Evolutionary conservation across 2,113 vertebrate genomes (phyloP).

Genomic region (Thunnus thynnus): DNA sequence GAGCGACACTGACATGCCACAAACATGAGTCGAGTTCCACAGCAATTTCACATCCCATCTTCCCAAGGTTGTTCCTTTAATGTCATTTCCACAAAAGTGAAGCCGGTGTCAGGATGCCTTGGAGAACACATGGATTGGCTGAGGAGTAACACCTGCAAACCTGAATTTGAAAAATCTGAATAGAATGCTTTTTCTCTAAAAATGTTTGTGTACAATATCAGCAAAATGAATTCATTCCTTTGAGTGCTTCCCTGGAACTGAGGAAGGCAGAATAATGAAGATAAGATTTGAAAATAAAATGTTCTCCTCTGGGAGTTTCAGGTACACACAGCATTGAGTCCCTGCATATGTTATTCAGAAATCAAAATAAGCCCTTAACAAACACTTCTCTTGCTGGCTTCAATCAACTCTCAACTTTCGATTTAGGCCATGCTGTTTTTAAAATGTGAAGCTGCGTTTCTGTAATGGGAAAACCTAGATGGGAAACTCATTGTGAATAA

Average conservation of each 20-base stretch:
- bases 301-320: constrained; percentile 33
- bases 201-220: constrained; percentile 43
- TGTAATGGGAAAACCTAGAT: constrained; percentile 83
- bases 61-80: constrained; percentile 41
- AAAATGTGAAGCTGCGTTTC: constrained; percentile 42
- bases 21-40: constrained; percentile 36
- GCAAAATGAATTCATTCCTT: constrained; percentile 52
- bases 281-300: constrained; percentile 57
- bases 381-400: constrained; percentile 50
- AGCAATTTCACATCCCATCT: constrained; percentile 56
- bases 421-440: constrained; percentile 76
- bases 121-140: constrained; percentile 1
- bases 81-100: constrained; percentile 24
- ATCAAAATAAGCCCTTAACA: constrained; percentile 70
- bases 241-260: constrained; percentile 33
- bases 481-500: constrained; percentile 85
- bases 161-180: constrained; percentile 11
- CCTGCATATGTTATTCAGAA: constrained; percentile 45
- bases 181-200: constrained; percentile 8
- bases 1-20: constrained; percentile 31
- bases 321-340: constrained; percentile 25
- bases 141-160: constrained; percentile 25
- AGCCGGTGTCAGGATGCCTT: constrained; percentile 1
- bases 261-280: constrained; percentile 58
- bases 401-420: constrained; percentile 73